Conservation (phyloP, 2,888 invertebrate genomes). For the Arctia plantaginis region DNA sequence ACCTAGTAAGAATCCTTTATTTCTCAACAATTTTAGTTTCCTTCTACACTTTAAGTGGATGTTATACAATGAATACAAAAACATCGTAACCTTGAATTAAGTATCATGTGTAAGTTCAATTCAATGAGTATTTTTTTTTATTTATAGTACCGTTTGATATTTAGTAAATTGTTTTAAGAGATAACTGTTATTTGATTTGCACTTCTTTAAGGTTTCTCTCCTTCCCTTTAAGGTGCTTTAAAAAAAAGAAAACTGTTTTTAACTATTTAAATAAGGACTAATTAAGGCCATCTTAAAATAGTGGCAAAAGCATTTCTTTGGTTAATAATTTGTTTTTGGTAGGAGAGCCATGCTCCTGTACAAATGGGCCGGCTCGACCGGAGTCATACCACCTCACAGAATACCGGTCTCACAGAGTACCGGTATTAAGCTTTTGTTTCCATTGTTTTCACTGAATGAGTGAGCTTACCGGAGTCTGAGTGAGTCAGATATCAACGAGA, state of each 20-base stretch:
- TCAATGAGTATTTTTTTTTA: neutral
- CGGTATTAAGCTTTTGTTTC: no score
- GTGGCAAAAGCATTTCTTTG: neutral
- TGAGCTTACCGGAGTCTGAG: no score
- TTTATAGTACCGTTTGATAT: neutral
- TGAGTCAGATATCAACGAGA: no score
- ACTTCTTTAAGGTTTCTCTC: neutral
- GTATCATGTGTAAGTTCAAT: neutral
- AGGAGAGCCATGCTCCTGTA: neutral
- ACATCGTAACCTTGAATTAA: neutral
- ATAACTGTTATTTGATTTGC: neutral
- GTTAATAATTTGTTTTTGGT: neutral
- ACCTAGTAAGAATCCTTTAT: conserved; percentile 3
- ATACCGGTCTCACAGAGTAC: no score
- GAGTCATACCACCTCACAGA: no score
- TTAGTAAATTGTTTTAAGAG: neutral
- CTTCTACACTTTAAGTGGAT: conserved; percentile 3
- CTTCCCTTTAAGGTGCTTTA: no score
- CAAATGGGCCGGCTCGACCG: no score
- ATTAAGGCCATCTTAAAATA: neutral
- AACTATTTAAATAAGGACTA: neutral
- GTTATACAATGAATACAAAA: neutral
- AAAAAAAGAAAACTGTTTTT: neutral
- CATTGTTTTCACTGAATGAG: no score
- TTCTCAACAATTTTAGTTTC: neutral